Conservation (phyloP, 2,888 invertebrate genomes). For the Nephrotoma appendiculata region DNA sequence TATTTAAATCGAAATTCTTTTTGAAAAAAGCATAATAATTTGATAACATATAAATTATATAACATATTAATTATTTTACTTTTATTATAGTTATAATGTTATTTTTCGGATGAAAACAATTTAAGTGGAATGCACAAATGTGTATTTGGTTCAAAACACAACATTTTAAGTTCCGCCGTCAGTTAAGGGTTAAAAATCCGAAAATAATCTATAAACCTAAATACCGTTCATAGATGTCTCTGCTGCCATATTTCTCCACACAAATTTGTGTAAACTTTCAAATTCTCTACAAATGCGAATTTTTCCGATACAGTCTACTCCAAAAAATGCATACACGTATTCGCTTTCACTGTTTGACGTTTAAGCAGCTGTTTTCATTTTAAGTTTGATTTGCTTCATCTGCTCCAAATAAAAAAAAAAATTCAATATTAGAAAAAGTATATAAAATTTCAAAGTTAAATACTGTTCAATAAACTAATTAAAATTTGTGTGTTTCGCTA, state of each 20-base stretch:
- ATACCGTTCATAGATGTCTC: not conserved
- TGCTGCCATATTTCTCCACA: not conserved
- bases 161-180: not conserved
- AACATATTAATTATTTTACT: no score
- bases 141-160: no score
- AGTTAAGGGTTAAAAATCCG: not conserved
- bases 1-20: no score
- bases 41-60: no score
- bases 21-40: no score
- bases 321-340: not conserved
- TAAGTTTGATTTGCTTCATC: not conserved
- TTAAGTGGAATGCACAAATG: no score
- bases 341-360: not conserved
- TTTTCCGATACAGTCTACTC: not conserved
- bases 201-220: not conserved
- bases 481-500: not conserved
- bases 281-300: not conserved
- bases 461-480: not conserved
- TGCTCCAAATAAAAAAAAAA: not conserved
- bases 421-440: not conserved
- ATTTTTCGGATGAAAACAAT: no score
- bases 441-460: not conserved
- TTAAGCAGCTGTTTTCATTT: not conserved
- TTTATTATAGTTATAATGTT: no score
- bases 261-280: not conserved